phyloP scores from a whole-genome alignment of 37 sponge, comb jelly and placozoan species.

The Ephydatia muelleri region DNA sequence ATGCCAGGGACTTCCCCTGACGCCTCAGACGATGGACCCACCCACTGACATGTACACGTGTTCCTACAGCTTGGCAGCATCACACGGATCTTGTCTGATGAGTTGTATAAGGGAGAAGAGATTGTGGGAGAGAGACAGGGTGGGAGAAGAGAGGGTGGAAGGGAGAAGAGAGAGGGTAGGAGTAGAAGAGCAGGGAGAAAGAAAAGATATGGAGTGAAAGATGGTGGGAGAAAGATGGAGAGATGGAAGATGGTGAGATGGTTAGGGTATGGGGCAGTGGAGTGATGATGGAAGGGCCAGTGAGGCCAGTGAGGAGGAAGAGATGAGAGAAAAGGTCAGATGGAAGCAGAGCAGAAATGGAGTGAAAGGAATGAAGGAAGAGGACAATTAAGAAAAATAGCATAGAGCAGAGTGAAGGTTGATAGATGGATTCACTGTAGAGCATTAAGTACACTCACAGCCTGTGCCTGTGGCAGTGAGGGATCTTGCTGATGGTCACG shows the following conservation, averaged over 20 bases:
- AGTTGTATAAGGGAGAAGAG: background rate
- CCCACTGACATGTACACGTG: constrained; percentile 76
- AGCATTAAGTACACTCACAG: constrained; percentile 4
- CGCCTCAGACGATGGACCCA: constrained; percentile 93
- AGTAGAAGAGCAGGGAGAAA: background rate
- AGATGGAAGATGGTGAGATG: background rate
- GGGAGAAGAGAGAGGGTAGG: background rate
- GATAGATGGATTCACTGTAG: too few species aligned
- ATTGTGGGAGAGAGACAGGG: too few species aligned
- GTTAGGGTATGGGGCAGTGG: background rate
- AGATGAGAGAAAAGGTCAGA: too few species aligned
- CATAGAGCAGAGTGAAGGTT: background rate
- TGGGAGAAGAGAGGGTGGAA: too few species aligned
- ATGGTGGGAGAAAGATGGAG: background rate
- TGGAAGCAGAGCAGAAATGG: background rate
- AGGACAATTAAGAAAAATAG: too few species aligned
- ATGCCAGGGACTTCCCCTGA: constrained; percentile 87
- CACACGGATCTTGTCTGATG: constrained; percentile 69
- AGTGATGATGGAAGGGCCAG: too few species aligned
- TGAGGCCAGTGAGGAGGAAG: background rate
- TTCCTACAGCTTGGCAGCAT: constrained; percentile 31
- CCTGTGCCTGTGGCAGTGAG: constrained; percentile 68
- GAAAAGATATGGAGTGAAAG: too few species aligned
- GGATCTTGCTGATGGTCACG: constrained; percentile 72
- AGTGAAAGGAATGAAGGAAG: background rate